Evolutionary conservation across 2,888 invertebrate genomes (phyloP).

Genomic region (Branchellion lobata): DNA sequence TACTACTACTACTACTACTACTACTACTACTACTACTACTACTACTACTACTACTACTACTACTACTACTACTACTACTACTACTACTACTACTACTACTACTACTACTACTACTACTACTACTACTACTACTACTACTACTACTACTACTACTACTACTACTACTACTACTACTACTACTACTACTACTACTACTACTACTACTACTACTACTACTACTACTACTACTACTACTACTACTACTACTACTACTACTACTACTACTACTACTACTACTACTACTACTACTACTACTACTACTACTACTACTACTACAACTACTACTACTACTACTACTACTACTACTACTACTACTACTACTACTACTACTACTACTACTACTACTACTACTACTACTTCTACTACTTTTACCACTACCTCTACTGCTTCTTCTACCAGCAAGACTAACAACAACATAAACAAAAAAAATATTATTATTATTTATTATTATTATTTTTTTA

Average conservation of each 20-base stretch:
- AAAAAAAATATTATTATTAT: neutral
- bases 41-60: constrained; percentile 2
- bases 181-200: constrained; percentile 19
- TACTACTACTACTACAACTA: no score
- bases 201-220: neutral
- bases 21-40: neutral
- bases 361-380: no score
- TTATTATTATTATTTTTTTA: no score
- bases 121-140: constrained; percentile 45
- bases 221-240: no score
- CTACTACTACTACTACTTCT: no score
- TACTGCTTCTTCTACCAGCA: neutral
- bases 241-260: no score
- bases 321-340: no score
- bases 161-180: neutral
- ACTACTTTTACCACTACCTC: neutral
- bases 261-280: no score
- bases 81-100: constrained; percentile 33
- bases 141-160: constrained; percentile 41
- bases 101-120: constrained; percentile 44
- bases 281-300: no score
- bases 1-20: constrained; percentile 29
- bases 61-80: constrained; percentile 30
- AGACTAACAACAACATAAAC: no score
- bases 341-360: no score